Evolutionary conservation across 2,888 invertebrate genomes (phyloP), one percentile per base, ranked within the genome.

Genomic region (Esperia sulphurella): DNA sequence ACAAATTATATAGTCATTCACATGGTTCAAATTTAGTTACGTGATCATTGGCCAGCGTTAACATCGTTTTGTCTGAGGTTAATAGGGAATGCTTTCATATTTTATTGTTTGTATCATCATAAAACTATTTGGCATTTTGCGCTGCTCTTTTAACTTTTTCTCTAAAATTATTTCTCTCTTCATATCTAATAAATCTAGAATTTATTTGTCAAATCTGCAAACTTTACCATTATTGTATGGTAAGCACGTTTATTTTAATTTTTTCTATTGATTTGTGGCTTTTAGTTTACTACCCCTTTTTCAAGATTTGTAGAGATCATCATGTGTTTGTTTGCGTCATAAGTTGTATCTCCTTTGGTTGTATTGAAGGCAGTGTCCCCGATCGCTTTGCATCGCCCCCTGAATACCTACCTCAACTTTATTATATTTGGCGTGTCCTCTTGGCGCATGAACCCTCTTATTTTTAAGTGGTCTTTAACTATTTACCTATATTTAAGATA

Each of bases 321-420:
- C 69, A 72, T 81, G 75, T 79, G 66, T 65, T 79, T 71, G 59
- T 83, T 83, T 76, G 73, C 76, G 72, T 76, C 67, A 73, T 71
- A 68, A 70, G 64, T 31, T 66, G 66, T 66, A 80, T 81, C 86
- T 87, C 87, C 84, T 86, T 83, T 85, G 85, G 78, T 87, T 88
- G 82, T 82, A 85, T 83, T 88, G 87, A 87, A 89, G 87, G 88
- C 89, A 89, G 88, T 88, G 88, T 87, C 89, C 89, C 89, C 87
- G 87, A 85, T 82, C 76, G 89, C 89, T 90, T 89, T 89, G 89
- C 88, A 89, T 90, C 87, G 78, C 73, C 79, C 86, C 84, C 52
- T 41, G 58, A 75, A 61, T 71, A 80, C 70, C 76, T 77, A 80
- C 70, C 77, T 77, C 70, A 76, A 64, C 57, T 58, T 69, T 45